Percentiles rank a stretch among this genome's conserved stretches.
phyloP scores from a whole-genome alignment of 2,888 invertebrate genomes.

The Mechanitis messenoides region DNA sequence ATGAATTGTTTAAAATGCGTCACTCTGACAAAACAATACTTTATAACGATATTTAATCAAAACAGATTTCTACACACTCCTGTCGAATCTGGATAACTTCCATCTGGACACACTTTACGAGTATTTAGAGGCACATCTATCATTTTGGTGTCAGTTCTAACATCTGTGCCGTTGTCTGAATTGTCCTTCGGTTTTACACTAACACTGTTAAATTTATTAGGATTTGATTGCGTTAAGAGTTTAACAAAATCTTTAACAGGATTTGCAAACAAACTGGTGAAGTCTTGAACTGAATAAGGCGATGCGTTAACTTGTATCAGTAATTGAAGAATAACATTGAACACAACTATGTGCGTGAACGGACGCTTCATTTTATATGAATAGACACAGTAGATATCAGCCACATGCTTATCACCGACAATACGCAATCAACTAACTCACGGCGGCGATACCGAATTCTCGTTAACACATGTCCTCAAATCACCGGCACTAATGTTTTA shows the following conservation, averaged over 20 bases:
- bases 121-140: constrained; percentile 57
- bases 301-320: constrained; percentile 40
- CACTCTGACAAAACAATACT: constrained; percentile 30
- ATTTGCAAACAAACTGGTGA: constrained; percentile 56
- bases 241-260: constrained; percentile 54
- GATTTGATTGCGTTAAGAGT: constrained; percentile 25
- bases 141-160: constrained; percentile 38
- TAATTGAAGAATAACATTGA: constrained; percentile 49
- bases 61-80: constrained; percentile 60
- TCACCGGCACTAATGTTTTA: too few species aligned
- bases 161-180: constrained; percentile 23
- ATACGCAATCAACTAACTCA: constrained; percentile 22
- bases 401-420: constrained; percentile 32
- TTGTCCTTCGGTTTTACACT: constrained; percentile 14
- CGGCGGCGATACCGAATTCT: constrained; percentile 3
- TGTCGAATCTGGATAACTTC: constrained; percentile 45
- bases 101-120: constrained; percentile 38
- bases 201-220: constrained; percentile 8
- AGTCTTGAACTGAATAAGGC: constrained; percentile 44
- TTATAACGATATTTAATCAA: constrained; percentile 38
- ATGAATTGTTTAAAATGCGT: constrained; percentile 44
- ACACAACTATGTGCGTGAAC: constrained; percentile 52
- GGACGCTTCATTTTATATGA: constrained; percentile 60
- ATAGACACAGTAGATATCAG: constrained; percentile 50
- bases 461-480: too few species aligned